Conservation (phyloP, 2,113 vertebrate genomes). For the Catagonus wagneri region DNA sequence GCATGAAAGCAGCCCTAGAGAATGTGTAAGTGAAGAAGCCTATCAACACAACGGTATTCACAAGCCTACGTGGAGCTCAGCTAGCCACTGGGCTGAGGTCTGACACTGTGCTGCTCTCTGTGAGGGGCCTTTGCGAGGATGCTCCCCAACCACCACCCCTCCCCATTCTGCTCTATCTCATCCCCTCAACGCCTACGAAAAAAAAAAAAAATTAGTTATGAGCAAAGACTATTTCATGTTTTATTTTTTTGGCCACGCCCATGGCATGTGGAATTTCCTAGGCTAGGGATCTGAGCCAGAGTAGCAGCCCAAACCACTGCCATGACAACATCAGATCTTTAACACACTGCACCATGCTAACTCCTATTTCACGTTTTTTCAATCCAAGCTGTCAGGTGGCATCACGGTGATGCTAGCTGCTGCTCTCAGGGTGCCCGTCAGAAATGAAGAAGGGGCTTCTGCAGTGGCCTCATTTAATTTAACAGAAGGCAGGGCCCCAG, state of each 20-base stretch:
- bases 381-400: neutral
- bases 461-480: no score
- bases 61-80: neutral
- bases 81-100: rapidly evolving
- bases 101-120: neutral
- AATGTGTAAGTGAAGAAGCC: neutral
- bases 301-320: no score
- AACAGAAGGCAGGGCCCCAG: neutral
- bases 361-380: neutral
- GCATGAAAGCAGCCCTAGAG: neutral
- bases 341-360: no score
- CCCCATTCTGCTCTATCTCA: neutral
- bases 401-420: no score
- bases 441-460: neutral
- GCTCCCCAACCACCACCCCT: neutral
- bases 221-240: neutral
- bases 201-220: neutral
- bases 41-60: rapidly evolving
- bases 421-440: neutral
- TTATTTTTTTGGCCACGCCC: neutral
- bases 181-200: neutral
- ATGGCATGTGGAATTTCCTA: no score
- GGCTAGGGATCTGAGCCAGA: no score
- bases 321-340: no score
- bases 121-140: neutral